Conservation (phyloP, 2,797 vertebrate genomes). For the Lacerta agilis region DNA sequence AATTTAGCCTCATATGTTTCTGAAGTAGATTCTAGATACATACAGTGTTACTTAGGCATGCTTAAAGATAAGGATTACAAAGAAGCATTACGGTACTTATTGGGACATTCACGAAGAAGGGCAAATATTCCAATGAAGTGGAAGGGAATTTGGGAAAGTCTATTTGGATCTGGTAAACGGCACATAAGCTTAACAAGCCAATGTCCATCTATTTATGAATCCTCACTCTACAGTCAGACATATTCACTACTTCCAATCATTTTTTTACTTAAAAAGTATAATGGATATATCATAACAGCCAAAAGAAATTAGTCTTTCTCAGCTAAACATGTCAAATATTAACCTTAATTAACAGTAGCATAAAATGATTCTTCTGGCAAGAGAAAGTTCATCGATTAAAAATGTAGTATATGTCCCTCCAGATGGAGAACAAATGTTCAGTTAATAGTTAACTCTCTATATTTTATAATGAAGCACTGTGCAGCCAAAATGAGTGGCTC, state of each 20-base stretch:
- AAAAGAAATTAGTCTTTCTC: slow-evolving; percentile 58
- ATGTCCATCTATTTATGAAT: slow-evolving; percentile 43
- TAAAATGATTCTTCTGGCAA: slow-evolving; percentile 72
- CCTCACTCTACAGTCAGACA: slow-evolving; percentile 44
- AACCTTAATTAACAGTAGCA: slow-evolving; percentile 76
- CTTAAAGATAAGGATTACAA: not conserved
- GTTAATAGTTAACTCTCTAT: slow-evolving; percentile 59
- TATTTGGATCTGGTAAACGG: not conserved
- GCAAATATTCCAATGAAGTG: not conserved
- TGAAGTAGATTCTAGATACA: not conserved
- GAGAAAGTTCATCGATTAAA: slow-evolving; percentile 70
- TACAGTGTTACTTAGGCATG: not conserved
- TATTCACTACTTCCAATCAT: slow-evolving; percentile 56
- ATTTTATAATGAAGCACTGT: slow-evolving; percentile 42
- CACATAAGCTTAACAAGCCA: slow-evolving; percentile 47
- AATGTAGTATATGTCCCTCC: slow-evolving; percentile 74
- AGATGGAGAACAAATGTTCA: slow-evolving; percentile 77
- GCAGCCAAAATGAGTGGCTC: slow-evolving; percentile 32
- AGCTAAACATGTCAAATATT: slow-evolving; percentile 66
- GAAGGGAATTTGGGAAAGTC: not conserved
- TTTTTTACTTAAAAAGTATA: slow-evolving; percentile 68
- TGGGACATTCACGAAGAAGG: not conserved
- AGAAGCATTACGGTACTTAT: not conserved
- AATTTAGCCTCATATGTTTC: not conserved
- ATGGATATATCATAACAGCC: slow-evolving; percentile 58